These are phyloP conservation scores for Drosophila mayri DNA, from an alignment of 1,140 invertebrate species.

Conservation along the genomic window DNA sequence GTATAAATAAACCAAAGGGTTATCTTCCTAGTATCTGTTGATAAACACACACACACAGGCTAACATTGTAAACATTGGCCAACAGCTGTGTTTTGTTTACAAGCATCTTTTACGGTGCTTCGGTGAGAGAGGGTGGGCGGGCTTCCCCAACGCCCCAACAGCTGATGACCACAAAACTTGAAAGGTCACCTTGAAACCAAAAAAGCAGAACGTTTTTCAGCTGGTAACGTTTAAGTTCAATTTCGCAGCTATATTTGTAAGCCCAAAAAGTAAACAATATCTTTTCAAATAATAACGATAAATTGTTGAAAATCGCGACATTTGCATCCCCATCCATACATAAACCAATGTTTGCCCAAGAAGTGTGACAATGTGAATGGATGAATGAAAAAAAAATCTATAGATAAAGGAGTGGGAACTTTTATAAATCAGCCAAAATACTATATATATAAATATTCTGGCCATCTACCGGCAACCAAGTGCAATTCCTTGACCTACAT, in stretches of 20 bases:
- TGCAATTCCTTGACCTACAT: slow-evolving; percentile 57
- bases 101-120: slow-evolving; percentile 17
- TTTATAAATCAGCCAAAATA: slow-evolving; percentile 5
- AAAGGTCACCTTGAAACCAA: slow-evolving; percentile 76
- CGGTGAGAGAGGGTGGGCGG: slow-evolving; percentile 20
- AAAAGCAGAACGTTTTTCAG: slow-evolving; percentile 59
- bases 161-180: slow-evolving; percentile 71
- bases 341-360: slow-evolving; percentile 10
- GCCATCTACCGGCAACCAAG: slow-evolving; percentile 50
- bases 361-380: slow-evolving; percentile 27
- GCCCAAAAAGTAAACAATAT: slow-evolving; percentile 43
- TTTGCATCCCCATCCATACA: slow-evolving; percentile 18
- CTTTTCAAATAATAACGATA: slow-evolving; percentile 34
- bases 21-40: neutral
- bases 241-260: slow-evolving; percentile 10
- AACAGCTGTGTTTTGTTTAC: slow-evolving; percentile 77
- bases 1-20: neutral
- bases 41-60: neutral
- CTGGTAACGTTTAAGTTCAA: slow-evolving; percentile 68
- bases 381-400: slow-evolving; percentile 14
- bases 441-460: slow-evolving; percentile 4
- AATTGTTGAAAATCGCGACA: slow-evolving; percentile 10
- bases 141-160: slow-evolving; percentile 45
- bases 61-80: slow-evolving; percentile 13
- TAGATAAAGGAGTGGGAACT: slow-evolving; percentile 17